These are phyloP conservation scores for Timema cristinae DNA, from an alignment of 2,888 invertebrate genomes.

Conservation along the genomic window DNA sequence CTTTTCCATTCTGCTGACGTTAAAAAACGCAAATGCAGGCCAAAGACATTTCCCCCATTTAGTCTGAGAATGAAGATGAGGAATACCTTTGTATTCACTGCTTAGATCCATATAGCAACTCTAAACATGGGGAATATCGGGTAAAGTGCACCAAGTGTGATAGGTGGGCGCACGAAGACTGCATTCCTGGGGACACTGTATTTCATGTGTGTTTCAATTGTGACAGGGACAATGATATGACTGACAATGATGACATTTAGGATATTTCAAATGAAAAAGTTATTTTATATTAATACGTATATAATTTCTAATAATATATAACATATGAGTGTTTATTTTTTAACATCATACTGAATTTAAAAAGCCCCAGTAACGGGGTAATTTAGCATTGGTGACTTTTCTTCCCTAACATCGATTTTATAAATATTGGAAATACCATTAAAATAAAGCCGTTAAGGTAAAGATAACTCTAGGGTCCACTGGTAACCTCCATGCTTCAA, in stretches of 20 bases:
- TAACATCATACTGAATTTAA: neutral
- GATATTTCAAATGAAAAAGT: neutral
- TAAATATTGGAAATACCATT: neutral
- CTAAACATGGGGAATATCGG: neutral
- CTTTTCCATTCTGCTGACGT: neutral
- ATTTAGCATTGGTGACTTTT: neutral
- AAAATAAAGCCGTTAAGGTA: neutral
- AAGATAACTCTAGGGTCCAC: neutral
- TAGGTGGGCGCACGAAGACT: constrained; percentile 9
- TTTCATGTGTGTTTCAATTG: constrained; percentile 8
- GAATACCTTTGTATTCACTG: constrained; percentile 14
- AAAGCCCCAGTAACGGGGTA: constrained; percentile 12
- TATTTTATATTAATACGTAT: neutral
- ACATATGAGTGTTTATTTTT: neutral
- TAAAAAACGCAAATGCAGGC: neutral
- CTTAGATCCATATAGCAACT: neutral
- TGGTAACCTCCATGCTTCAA: neutral
- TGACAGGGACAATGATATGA: neutral
- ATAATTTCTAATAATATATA: neutral
- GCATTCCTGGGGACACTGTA: constrained; percentile 6
- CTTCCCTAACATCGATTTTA: neutral
- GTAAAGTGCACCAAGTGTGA: neutral
- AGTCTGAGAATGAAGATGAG: neutral
- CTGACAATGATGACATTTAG: neutral
- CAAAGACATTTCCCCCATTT: neutral